Evolutionary conservation across 1,140 invertebrate genomes (phyloP).

Genomic region (Hyles euphorbiae): DNA sequence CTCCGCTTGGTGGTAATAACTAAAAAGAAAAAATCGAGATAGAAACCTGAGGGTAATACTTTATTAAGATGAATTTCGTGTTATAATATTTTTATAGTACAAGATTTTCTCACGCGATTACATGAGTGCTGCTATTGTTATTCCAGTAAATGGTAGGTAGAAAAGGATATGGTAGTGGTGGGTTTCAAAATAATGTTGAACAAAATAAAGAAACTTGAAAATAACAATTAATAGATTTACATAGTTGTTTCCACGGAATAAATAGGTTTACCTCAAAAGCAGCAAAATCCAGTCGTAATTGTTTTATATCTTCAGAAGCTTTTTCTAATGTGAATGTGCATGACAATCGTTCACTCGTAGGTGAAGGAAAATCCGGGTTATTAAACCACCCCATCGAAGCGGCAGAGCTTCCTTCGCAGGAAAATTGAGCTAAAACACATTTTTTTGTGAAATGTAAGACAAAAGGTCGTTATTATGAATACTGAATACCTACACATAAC

Average conservation of each 20-base stretch:
- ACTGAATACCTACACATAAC: not conserved
- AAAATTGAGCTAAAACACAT: conserved; percentile 45
- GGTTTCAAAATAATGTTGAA: no score
- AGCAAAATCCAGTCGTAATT: conserved; percentile 82
- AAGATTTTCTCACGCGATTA: no score
- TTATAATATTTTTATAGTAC: no score
- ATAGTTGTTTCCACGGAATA: no score
- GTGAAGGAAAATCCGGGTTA: conserved; percentile 60
- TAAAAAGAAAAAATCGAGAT: conserved; percentile 39
- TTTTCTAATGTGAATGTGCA: conserved; percentile 81
- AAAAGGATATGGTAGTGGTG: no score
- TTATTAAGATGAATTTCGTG: no score
- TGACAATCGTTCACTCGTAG: conserved; percentile 63
- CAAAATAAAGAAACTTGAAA: no score
- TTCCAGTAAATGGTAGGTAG: no score
- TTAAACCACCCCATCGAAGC: conserved; percentile 53
- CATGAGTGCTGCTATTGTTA: no score
- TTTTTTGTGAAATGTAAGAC: no score
- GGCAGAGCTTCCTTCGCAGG: conserved; percentile 47
- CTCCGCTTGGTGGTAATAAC: conserved; percentile 80
- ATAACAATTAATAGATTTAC: no score
- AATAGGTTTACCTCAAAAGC: conserved; percentile 78
- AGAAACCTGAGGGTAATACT: no score
- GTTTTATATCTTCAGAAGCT: conserved; percentile 75
- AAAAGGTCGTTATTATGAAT: conserved; percentile 8